These are phyloP conservation scores for Oceanites oceanicus DNA, from an alignment of 2,113 vertebrate species.

Conservation along the genomic window DNA sequence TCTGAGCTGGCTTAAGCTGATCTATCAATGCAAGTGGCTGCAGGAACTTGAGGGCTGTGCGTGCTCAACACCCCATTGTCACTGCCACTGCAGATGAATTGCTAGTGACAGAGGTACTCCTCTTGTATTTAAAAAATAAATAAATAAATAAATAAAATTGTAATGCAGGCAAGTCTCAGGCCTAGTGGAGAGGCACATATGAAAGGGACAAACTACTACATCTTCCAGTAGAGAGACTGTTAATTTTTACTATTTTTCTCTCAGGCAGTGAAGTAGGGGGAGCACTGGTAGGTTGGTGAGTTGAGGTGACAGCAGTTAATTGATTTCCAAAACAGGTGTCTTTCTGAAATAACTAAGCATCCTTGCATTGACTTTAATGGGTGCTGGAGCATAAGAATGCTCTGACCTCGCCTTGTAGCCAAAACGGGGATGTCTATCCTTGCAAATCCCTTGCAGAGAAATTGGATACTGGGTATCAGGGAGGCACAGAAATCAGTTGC, in stretches of 20 bases:
- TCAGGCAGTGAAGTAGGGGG: not conserved
- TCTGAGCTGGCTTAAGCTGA: not conserved
- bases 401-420: not conserved
- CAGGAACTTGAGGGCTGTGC: not conserved
- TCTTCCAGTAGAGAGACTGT: not conserved
- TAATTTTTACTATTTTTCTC: not conserved
- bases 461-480: not conserved
- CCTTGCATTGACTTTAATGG: not conserved
- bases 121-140: not conserved
- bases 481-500: not conserved
- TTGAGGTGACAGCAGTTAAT: not conserved
- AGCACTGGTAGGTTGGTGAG: not conserved
- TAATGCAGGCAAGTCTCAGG: not conserved
- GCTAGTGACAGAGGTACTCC: not conserved
- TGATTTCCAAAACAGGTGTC: not conserved
- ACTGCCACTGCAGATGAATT: accelerated
- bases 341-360: not conserved
- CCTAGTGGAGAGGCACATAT: accelerated
- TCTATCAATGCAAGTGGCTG: not conserved
- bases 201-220: not conserved
- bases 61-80: not conserved
- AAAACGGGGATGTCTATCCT: not conserved
- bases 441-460: not conserved
- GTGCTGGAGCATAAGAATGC: not conserved
- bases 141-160: not conserved